Evolutionary conservation across 2,797 vertebrate species (phyloP), one percentile per base, ranked within the genome.

Genomic region (Apogon hyalosoma): DNA sequence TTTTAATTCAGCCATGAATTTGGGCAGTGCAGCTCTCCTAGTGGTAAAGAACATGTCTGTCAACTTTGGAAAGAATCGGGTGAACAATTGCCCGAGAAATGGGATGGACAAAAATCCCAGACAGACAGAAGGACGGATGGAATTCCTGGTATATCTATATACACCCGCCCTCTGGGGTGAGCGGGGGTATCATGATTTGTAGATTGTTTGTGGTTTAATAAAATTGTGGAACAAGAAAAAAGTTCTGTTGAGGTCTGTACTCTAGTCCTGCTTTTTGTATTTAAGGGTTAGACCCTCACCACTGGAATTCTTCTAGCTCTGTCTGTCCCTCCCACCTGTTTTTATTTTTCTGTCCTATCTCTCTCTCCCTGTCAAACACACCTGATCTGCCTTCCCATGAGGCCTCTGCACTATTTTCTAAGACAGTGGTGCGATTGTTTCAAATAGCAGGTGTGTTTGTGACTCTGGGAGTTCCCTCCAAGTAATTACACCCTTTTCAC

Each of bases 351-450:
- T 41, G 47, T 28, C 19, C 41, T 33, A 33, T 58, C 43, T 68
- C 16, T 45, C 19, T 31, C 11, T 68, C 11, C 57, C 24, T 36
- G 11, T 49, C 40, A 28, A 31, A 46, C 8, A 52, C 49, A 43
- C 52, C 42, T 13, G 19, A 2, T 2, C 24, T 11, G 28, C 43
- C 38, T 62, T 24, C 38, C 15, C 13, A 33, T 38, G 7, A 56
- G 50, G 46, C 43, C 57, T 63, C 4, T 7, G 15, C 47, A 71
- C 69, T 76, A 51, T 56, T 59, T 43, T 64, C 47, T 48, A 38
- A 84, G 45, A 92, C 83, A 91, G 77, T 77, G 52, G 42, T 61
- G 50, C 15, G 68, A 86, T 86, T 91, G 88, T 90, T 85, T n/a
- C 9, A 65, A 49, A 47, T 14, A 69, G 71, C 89, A 92, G 87